Conservation (phyloP, 2,888 invertebrate species). For the Cephalotes varians region DNA sequence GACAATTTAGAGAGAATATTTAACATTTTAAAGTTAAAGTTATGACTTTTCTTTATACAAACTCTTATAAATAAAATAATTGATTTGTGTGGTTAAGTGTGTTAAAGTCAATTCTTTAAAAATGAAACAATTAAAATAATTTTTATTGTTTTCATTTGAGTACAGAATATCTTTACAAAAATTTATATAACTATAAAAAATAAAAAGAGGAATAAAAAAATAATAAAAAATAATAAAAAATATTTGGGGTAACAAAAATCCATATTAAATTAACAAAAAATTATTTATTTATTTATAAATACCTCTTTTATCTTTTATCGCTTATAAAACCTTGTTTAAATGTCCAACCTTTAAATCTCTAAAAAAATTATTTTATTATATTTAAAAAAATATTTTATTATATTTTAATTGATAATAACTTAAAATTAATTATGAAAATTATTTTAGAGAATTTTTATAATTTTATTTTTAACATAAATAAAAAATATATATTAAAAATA, state of each 20-base stretch:
- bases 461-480: not conserved
- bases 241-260: not conserved
- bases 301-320: not conserved
- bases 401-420: too few relatives aligned
- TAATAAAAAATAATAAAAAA: too few relatives aligned
- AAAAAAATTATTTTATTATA: too few relatives aligned
- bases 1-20: conserved; percentile 7
- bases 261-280: not conserved
- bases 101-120: not conserved
- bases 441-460: too few relatives aligned
- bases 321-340: not conserved
- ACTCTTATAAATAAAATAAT: not conserved
- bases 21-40: not conserved
- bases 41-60: not conserved
- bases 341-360: not conserved
- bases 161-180: not conserved
- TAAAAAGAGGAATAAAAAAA: not conserved
- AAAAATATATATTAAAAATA: too few relatives aligned
- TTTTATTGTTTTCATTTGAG: not conserved
- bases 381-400: too few relatives aligned
- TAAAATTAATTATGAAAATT: too few relatives aligned
- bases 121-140: not conserved
- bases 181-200: not conserved
- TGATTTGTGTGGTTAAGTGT: not conserved
- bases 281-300: not conserved